These are phyloP conservation scores for Columba janthina DNA, from an alignment of 2,113 vertebrate species.

Conservation along the genomic window DNA sequence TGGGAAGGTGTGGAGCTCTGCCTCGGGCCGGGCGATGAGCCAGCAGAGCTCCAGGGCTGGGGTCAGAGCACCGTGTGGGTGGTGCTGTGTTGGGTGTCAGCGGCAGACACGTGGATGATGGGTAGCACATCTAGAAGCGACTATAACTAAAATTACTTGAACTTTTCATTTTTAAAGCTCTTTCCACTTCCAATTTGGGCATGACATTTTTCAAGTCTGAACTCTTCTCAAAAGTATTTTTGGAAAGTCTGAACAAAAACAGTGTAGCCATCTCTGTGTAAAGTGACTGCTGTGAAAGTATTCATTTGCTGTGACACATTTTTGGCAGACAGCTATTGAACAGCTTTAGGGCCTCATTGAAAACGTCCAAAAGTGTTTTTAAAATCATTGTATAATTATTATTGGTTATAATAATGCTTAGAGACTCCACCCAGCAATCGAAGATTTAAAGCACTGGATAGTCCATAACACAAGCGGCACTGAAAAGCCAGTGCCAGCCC, in stretches of 20 bases:
- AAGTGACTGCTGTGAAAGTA: not conserved
- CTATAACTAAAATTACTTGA: constrained; percentile 41
- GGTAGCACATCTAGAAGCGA: not conserved
- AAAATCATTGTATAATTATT: not conserved
- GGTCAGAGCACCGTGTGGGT: not conserved
- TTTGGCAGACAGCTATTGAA: constrained; percentile 36
- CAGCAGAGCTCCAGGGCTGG: not conserved
- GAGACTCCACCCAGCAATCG: not conserved
- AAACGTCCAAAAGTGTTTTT: not conserved
- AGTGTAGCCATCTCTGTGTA: constrained; percentile 13
- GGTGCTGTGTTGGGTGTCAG: not conserved
- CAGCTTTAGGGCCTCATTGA: not conserved
- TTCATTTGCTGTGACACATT: constrained; percentile 5
- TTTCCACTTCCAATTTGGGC: constrained; percentile 28
- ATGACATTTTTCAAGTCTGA: constrained; percentile 46
- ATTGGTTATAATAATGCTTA: not conserved
- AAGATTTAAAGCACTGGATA: not conserved
- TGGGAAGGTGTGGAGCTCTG: not conserved
- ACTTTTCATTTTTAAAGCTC: constrained; percentile 34
- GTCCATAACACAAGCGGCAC: not conserved
- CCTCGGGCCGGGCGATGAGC: not conserved
- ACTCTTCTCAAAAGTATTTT: constrained; percentile 45
- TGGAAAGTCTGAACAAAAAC: constrained; percentile 46
- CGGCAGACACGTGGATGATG: not conserved
- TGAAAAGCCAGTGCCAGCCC: not conserved